These are phyloP conservation scores for Escarpia spicata DNA, from an alignment of 2,888 invertebrate genomes.

Conservation along the genomic window DNA sequence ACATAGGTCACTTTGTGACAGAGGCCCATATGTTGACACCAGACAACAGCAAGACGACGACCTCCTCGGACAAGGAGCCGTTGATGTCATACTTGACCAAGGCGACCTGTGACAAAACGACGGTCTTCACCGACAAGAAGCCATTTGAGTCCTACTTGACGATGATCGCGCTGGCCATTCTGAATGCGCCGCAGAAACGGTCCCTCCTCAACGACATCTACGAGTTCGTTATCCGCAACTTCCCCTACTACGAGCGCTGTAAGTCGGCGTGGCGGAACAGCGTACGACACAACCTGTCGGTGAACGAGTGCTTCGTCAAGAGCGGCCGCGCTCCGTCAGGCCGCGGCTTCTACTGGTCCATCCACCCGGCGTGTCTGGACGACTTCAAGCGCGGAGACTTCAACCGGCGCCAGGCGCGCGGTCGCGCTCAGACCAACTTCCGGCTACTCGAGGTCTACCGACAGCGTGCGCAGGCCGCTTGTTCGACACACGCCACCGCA, in stretches of 20 bases:
- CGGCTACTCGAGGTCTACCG: not conserved
- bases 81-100: conserved; percentile 26
- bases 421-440: conserved; percentile 23
- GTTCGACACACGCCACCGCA: not conserved
- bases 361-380: conserved; percentile 30
- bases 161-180: conserved; percentile 32
- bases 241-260: conserved; percentile 33
- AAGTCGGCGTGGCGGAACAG: conserved; percentile 30
- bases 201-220: conserved; percentile 34
- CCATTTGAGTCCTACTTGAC: conserved; percentile 29
- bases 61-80: conserved; percentile 26
- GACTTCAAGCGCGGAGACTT: conserved; percentile 33
- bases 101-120: not conserved
- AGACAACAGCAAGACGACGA: not conserved
- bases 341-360: conserved; percentile 34
- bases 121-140: conserved; percentile 19
- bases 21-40: not conserved
- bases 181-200: conserved; percentile 17
- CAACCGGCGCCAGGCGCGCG: conserved; percentile 24
- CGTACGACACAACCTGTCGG: conserved; percentile 36
- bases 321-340: conserved; percentile 27
- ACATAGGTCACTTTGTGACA: not conserved
- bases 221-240: conserved; percentile 23
- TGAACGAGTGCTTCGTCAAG: conserved; percentile 36
- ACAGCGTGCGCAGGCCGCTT: not conserved